phyloP scores from a whole-genome alignment of 2,888 invertebrate genomes.

The Pachycephus smyrnensis region DNA sequence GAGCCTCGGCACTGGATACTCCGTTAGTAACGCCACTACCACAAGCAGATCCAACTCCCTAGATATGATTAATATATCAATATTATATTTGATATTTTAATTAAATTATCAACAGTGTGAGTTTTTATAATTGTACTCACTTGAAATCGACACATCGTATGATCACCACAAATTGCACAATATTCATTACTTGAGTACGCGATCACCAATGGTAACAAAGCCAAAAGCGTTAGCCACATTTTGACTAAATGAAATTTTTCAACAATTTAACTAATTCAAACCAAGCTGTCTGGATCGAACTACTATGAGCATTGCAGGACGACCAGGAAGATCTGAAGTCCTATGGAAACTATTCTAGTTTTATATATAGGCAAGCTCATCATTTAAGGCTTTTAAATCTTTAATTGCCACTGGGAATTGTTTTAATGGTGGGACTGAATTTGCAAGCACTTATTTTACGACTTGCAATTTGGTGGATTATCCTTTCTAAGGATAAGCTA shows the following conservation, averaged over 20 bases:
- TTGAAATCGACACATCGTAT: conserved; percentile 40
- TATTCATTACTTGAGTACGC: conserved; percentile 22
- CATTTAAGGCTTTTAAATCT: neutral
- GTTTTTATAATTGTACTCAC: conserved; percentile 20
- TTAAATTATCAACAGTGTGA: conserved; percentile 49
- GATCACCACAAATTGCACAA: conserved; percentile 35
- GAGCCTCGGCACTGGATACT: conserved; percentile 51
- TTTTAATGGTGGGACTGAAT: neutral
- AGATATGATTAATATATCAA: neutral
- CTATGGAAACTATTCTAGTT: neutral
- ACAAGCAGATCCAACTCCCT: conserved; percentile 19
- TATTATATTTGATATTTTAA: conserved; percentile 21
- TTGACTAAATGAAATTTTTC: neutral
- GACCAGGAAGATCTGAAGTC: conserved; percentile 8
- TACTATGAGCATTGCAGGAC: neutral
- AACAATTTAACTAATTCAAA: conserved; percentile 1
- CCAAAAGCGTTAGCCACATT: neutral
- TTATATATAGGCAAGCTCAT: conserved; percentile 9
- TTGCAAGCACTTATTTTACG: neutral
- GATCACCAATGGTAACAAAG: conserved; percentile 5
- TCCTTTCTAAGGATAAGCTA: neutral
- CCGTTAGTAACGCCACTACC: conserved; percentile 20
- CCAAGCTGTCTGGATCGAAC: neutral
- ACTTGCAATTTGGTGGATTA: neutral
- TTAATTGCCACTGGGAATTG: neutral